Base-by-base conservation (phyloP, 2,888 invertebrate species). In the Tortrix viridana region DNA sequence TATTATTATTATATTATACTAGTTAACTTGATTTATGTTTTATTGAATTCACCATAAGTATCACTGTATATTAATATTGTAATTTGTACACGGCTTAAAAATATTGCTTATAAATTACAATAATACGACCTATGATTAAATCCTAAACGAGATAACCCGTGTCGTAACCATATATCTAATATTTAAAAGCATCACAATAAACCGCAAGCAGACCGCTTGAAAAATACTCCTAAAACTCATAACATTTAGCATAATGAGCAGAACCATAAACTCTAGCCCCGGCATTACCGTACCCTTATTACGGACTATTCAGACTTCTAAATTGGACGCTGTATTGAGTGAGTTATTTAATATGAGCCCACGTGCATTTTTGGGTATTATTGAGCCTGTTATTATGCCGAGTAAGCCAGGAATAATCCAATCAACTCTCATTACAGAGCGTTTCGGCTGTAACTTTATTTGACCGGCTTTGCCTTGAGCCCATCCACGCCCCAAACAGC, bases 301-400 rank as follows among this genome's bases (percentile, higher is more conserved):
- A 74, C 77, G 71, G 68, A 62, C 72, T 75, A 74, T 75, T 73
- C 69, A 69, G 72, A 66, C 65, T 65, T 62, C 84, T 78, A 86
- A 86, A 88, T 87, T 85, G 84, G 82, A 85, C 81, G 79, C 81
- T 62, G 59, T 85, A 89, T 88, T 91, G 89, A 89, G 86, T 90
- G 89, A 90, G 91, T 88, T 92, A 91, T 90, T 89, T 88, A 86
- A 88, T 86, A 84, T 75, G 69, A 71, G 82, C 80, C 86, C 88
- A 88, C 89, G 89, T 90, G 87, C 88, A 88, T 91, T 91, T 90
- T 89, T 88, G 88, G 85, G 88, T 89, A 88, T 89, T 89, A 89
- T 79, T 32, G 32, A 32, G 32, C 32, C 32, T 32, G 32, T 32
- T 79, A 76, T 90, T 90, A 81, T 84, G 83, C 83, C 84, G 81